Conservation (phyloP, 2,797 vertebrate species). For the Pangasius sanitwongsei region DNA sequence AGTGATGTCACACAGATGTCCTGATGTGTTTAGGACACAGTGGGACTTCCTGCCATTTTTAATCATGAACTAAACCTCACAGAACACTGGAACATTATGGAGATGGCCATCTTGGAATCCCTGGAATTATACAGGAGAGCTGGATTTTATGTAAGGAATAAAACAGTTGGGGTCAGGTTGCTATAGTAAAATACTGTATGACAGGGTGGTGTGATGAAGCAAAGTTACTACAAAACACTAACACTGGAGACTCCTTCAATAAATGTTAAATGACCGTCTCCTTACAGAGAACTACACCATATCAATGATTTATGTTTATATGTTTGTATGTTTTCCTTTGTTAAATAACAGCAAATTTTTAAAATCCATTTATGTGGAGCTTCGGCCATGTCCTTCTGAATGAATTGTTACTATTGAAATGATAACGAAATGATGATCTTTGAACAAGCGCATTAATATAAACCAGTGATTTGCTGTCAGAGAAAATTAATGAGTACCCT, state of each 20-base stretch:
- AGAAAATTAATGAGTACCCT: not conserved
- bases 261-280: not conserved
- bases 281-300: not conserved
- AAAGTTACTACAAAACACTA: not conserved
- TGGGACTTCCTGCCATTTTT: not conserved
- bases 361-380: not conserved
- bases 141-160: not conserved
- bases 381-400: not conserved
- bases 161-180: not conserved
- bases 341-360: not conserved
- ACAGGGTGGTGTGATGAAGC: not conserved
- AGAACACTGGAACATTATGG: not conserved
- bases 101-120: not conserved
- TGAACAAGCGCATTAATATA: not conserved
- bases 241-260: not conserved
- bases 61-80: conserved; percentile 13
- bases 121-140: not conserved
- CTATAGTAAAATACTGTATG: not conserved
- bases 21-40: conserved; percentile 5
- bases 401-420: not conserved
- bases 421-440: not conserved
- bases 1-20: conserved; percentile 5
- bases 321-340: not conserved
- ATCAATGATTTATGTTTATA: not conserved
- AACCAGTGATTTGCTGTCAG: not conserved